These are phyloP conservation scores for Danionella cerebrum DNA, from an alignment of 2,113 vertebrate species.

Conservation along the genomic window DNA sequence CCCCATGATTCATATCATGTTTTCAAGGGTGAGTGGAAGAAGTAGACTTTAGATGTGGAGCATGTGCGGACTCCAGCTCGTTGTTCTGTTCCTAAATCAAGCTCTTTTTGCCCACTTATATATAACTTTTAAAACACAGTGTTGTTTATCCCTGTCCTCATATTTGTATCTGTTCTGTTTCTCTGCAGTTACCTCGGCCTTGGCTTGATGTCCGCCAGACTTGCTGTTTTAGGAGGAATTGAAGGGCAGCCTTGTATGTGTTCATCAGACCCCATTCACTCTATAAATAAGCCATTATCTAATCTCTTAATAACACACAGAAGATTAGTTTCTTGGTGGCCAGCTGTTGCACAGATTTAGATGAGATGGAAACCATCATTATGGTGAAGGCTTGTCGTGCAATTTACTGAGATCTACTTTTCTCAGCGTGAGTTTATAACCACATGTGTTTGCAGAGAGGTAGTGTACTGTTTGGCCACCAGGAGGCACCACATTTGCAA, in stretches of 20 bases:
- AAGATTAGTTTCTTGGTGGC: conserved; percentile 62
- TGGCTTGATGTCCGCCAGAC: conserved; percentile 88
- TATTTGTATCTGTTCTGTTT: neutral
- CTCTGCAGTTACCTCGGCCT: conserved; percentile 84
- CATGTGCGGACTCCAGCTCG: too few species aligned
- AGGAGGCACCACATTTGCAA: neutral
- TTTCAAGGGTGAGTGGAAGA: too few species aligned
- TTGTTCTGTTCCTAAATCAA: too few species aligned
- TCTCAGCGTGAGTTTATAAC: neutral
- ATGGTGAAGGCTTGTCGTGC: conserved; percentile 16
- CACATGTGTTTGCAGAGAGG: neutral
- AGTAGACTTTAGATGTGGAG: too few species aligned
- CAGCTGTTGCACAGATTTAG: conserved; percentile 59
- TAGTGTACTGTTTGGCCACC: neutral
- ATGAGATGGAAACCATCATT: conserved; percentile 38
- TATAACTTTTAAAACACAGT: too few species aligned
- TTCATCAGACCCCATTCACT: conserved; percentile 25
- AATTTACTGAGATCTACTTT: conserved; percentile 29
- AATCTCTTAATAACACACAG: conserved; percentile 62
- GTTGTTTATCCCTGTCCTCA: too few species aligned
- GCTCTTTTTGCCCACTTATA: too few species aligned
- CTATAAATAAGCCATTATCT: conserved; percentile 69
- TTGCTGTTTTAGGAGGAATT: conserved; percentile 77
- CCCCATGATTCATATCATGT: too few species aligned
- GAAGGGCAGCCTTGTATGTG: conserved; percentile 76